Evolutionary conservation across 1,140 invertebrate species (phyloP).

Genomic region (Nilaparvata lugens): DNA sequence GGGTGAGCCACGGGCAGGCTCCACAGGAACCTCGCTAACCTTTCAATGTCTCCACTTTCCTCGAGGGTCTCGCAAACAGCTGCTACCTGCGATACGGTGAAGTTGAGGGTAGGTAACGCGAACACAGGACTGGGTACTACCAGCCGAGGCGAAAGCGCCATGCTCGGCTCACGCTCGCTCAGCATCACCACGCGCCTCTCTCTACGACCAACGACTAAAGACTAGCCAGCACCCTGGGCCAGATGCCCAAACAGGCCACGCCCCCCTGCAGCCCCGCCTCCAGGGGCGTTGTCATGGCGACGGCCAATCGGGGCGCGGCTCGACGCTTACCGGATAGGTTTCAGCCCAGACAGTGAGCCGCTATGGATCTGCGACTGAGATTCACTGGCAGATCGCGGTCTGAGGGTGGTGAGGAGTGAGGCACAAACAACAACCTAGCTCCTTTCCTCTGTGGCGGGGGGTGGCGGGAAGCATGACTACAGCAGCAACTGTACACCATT

Average conservation of each 20-base stretch:
- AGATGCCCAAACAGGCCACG: neutral
- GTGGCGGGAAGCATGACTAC: neutral
- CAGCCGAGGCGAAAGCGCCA: slow-evolving; percentile 38
- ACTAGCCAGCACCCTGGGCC: too few relatives aligned
- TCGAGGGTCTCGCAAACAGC: slow-evolving; percentile 98
- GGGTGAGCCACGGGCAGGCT: slow-evolving; percentile 88
- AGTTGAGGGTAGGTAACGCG: slow-evolving; percentile 79
- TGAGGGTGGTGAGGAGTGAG: neutral
- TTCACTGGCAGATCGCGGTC: neutral
- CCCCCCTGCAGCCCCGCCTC: slow-evolving; percentile 19
- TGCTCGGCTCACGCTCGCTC: slow-evolving; percentile 36
- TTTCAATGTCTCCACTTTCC: slow-evolving; percentile 93
- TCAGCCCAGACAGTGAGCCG: slow-evolving; percentile 18
- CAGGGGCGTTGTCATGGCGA: slow-evolving; percentile 22
- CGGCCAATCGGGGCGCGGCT: slow-evolving; percentile 20
- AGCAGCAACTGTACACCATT: neutral
- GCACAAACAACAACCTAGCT: slow-evolving; percentile 9
- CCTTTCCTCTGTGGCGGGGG: too few relatives aligned
- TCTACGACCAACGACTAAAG: slow-evolving; percentile 19
- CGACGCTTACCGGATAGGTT: slow-evolving; percentile 20
- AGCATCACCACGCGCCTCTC: slow-evolving; percentile 33
- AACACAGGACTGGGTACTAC: slow-evolving; percentile 69
- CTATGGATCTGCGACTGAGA: slow-evolving; percentile 18
- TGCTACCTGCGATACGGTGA: slow-evolving; percentile 88
- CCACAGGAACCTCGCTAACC: slow-evolving; percentile 92